Percentiles rank a stretch among this genome's conserved stretches.
phyloP scores from a whole-genome alignment of 2,888 invertebrate species.

The Mesorhabditis belari region DNA sequence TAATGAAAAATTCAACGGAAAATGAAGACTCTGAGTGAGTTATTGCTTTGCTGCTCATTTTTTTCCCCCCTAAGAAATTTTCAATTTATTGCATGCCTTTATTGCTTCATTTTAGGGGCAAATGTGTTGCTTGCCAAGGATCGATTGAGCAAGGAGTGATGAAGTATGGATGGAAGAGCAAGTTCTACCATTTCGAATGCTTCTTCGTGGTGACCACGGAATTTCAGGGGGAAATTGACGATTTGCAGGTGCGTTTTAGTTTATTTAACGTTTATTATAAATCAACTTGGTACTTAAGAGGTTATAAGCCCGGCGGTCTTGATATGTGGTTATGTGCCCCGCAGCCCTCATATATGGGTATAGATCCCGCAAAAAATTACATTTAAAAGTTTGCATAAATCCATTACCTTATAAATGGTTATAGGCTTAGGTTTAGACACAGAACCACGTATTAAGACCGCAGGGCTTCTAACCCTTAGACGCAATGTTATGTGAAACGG shows the following conservation, averaged over 20 bases:
- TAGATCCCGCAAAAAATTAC: no score
- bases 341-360: no score
- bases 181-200: constrained; percentile 26
- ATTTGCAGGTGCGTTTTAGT: background rate
- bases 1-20: background rate
- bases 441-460: no score
- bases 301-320: no score
- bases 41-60: background rate
- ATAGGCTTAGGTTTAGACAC: no score
- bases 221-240: background rate
- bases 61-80: constrained; percentile 1
- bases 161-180: constrained; percentile 15
- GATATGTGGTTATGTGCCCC: no score
- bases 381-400: no score
- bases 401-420: no score
- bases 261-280: background rate
- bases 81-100: background rate
- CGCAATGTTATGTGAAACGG: no score
- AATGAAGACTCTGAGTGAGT: background rate
- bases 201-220: constrained; percentile 3
- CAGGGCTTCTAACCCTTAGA: no score
- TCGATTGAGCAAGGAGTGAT: constrained; percentile 21
- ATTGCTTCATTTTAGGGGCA: constrained; percentile 19
- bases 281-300: no score
- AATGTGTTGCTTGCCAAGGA: constrained; percentile 31